Base-by-base conservation (phyloP, 1,140 invertebrate genomes). In the Ostrea denselamellosa region DNA sequence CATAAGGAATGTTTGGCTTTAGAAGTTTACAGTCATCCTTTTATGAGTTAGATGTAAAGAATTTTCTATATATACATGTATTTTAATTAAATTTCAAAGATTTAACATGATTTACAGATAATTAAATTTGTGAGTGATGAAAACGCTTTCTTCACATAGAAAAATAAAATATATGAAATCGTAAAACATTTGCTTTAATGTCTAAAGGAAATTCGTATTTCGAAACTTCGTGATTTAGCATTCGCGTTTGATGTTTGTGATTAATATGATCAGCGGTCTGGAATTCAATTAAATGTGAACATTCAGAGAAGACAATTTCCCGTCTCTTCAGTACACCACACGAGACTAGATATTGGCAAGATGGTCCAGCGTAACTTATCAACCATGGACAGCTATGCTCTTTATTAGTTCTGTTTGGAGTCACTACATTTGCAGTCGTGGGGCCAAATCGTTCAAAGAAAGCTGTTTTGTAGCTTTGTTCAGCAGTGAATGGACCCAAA, bases 101-200 rank as follows among this genome's bases (percentile, higher is more conserved):
- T n/a, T 71, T 34, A 71, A 71, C 68, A 71, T 71, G 68, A 71
- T 71, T 71, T 71, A 71, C 22, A 71, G 68, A 10, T 71, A 71
- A 71, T 71, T 71, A 71, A 71, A 28, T 71, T 71, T 71, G 68
- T 25, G 68, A 25, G 14, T 71, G 68, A 34, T 71, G 68, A 71
- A 71, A 71, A 71, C 68, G 68, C 9, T 71, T 71, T 71, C 68
- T 25, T 71, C 22, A 12, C 68, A 71, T 25, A 71, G 68, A 71
- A 71, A 71, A 71, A 19, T 25, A 25, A 71, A 34, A 71, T 71
- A 34, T 28, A 34, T 25, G 22, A 71, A 71, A 71, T 71, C 22
- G 68, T 71, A 71, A 71, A 71, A 28, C 68, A 71, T 28, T 22
- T 14, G 25, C 68, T 25, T 28, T 71, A 25, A 25, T 71, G 68